These are phyloP conservation scores for Ptychobarbus kaznakovi DNA, from an alignment of 2,797 vertebrate species.

Conservation along the genomic window DNA sequence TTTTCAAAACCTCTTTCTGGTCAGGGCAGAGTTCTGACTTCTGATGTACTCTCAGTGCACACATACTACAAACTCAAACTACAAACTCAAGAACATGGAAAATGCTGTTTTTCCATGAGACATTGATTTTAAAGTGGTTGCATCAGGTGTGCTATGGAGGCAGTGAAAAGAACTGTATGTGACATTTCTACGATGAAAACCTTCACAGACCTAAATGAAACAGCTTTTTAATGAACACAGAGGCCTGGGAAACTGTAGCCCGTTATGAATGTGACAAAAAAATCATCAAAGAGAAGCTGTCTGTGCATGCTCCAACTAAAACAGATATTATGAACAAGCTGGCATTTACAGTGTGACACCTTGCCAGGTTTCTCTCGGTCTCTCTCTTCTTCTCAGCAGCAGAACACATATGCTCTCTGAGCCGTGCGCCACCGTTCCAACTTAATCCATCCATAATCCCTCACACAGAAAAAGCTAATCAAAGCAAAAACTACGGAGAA, in stretches of 20 bases:
- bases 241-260: neutral
- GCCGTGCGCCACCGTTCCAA: conserved; percentile 48
- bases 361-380: conserved; percentile 45
- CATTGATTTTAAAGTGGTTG: neutral
- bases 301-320: conserved; percentile 29
- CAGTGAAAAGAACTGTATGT: neutral
- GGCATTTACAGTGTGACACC: conserved; percentile 48
- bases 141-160: neutral
- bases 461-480: conserved; percentile 51
- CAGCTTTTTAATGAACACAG: conserved; percentile 16
- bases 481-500: conserved; percentile 48
- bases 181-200: conserved; percentile 6
- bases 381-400: conserved; percentile 22
- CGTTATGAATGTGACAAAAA: conserved; percentile 20
- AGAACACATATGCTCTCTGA: conserved; percentile 51
- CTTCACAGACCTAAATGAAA: neutral
- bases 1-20: neutral
- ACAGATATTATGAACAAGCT: conserved; percentile 54
- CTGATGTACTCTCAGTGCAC: no score
- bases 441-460: conserved; percentile 61
- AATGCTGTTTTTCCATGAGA: neutral
- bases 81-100: neutral
- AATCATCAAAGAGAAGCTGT: conserved; percentile 44
- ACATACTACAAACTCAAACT: no score
- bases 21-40: neutral